phyloP scores from a whole-genome alignment of 2,888 invertebrate species.

The Ptilodon capucinus region DNA sequence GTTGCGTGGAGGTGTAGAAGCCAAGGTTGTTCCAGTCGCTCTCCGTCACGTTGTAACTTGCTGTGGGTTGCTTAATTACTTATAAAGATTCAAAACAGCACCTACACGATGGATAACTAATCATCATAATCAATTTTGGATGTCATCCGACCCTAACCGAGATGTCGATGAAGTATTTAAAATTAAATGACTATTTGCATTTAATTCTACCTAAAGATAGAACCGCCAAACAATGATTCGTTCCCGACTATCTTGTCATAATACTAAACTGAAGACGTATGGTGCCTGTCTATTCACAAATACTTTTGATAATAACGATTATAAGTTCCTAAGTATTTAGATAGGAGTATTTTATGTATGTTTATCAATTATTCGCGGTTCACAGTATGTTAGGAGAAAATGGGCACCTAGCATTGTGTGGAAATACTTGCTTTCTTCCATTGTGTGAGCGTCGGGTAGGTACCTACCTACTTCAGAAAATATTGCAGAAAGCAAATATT shows the following conservation, averaged over 20 bases:
- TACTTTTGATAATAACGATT: too few species aligned
- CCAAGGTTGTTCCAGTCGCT: constrained; percentile 79
- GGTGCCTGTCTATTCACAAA: too few species aligned
- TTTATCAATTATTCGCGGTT: not conserved
- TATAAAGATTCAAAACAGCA: constrained; percentile 64
- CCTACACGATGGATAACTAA: constrained; percentile 40
- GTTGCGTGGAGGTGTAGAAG: constrained; percentile 77
- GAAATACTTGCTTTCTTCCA: constrained; percentile 40
- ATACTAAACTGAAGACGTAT: too few species aligned
- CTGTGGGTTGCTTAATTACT: constrained; percentile 77
- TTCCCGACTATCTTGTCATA: too few species aligned
- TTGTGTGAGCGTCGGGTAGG: constrained; percentile 32
- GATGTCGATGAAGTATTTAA: constrained; percentile 9
- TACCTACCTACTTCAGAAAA: constrained; percentile 50
- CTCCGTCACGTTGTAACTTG: constrained; percentile 64
- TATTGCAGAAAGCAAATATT: constrained; percentile 65
- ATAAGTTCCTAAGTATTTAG: too few species aligned
- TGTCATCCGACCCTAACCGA: constrained; percentile 29
- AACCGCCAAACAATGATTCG: not conserved
- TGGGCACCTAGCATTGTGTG: constrained; percentile 15
- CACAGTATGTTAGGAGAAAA: constrained; percentile 5
- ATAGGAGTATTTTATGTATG: too few species aligned
- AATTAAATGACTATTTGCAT: not conserved
- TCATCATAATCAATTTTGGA: constrained; percentile 21
- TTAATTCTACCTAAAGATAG: not conserved